These are phyloP conservation scores for Dromas ardeola DNA, from an alignment of 2,113 vertebrate species.

Conservation along the genomic window DNA sequence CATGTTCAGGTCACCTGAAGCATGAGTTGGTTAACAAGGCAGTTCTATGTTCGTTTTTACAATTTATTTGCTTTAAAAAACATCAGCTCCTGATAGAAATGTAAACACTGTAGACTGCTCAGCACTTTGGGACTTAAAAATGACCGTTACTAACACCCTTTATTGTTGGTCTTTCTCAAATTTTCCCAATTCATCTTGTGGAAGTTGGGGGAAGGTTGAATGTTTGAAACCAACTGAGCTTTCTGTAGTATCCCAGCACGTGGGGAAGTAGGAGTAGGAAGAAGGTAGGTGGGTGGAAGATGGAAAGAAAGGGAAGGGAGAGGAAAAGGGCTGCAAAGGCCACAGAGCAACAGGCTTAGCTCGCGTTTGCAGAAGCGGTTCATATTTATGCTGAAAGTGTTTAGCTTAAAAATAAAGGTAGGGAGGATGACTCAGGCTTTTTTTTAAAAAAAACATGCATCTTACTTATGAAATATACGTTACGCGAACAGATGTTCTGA, in stretches of 20 bases:
- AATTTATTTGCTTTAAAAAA: neutral
- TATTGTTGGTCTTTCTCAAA: neutral
- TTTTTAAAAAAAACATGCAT: neutral
- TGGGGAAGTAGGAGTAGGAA: neutral
- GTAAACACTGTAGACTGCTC: neutral
- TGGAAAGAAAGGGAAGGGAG: neutral
- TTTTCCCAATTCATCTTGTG: neutral
- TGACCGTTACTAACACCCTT: neutral
- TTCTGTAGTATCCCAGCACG: neutral
- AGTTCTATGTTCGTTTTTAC: neutral
- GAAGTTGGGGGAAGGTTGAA: neutral
- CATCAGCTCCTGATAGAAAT: neutral
- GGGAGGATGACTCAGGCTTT: slow-evolving; percentile 2
- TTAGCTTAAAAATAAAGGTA: slow-evolving; percentile 33
- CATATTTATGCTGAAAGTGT: neutral
- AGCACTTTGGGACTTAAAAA: neutral
- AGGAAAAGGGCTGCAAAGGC: neutral
- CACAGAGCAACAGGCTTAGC: slow-evolving; percentile 46
- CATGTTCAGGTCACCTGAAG: neutral
- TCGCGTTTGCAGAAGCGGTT: slow-evolving; percentile 26
- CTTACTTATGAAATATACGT: neutral
- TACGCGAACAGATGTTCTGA: neutral
- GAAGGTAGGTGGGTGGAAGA: neutral
- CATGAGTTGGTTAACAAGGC: neutral
- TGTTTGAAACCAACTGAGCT: neutral